These are phyloP conservation scores for Phrynocephalus guinanensis DNA, from an alignment of 2,797 vertebrate species.

Conservation along the genomic window DNA sequence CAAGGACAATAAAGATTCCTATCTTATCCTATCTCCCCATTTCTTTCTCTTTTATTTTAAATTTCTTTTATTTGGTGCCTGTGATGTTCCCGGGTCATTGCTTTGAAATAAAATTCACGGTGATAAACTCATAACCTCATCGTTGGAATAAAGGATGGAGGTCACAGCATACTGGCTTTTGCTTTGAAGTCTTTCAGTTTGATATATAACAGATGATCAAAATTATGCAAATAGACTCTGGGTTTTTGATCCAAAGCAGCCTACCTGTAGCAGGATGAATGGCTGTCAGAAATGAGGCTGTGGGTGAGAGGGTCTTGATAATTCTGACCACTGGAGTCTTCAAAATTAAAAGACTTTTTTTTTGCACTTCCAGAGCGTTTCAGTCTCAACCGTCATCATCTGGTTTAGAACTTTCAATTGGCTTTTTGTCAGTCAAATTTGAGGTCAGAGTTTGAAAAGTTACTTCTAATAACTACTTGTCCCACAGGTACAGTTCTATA, in stretches of 20 bases:
- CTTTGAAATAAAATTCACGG: constrained; percentile 11
- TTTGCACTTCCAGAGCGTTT: background rate
- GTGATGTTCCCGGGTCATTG: background rate
- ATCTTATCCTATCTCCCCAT: no score
- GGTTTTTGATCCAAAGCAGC: background rate
- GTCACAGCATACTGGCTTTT: background rate
- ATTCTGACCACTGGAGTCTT: background rate
- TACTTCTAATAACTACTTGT: background rate
- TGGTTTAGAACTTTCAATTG: background rate
- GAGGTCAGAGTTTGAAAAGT: background rate
- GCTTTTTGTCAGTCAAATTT: background rate
- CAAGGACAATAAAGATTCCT: no score
- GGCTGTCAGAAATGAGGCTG: background rate
- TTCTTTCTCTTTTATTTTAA: background rate
- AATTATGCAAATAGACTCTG: constrained; percentile 14
- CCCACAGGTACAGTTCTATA: background rate
- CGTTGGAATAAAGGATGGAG: background rate
- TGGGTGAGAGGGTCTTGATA: background rate
- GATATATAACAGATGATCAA: constrained; percentile 14
- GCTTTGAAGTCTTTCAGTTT: constrained; percentile 8
- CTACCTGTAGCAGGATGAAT: background rate
- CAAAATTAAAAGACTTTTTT: background rate
- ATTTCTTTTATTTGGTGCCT: background rate
- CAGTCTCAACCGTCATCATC: background rate
- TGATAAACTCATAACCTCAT: background rate